A percentile compares a stretch with the other conserved stretches of the same genome.
Conservation (phyloP, 2,888 invertebrate genomes). For the Dryococelus australis region DNA sequence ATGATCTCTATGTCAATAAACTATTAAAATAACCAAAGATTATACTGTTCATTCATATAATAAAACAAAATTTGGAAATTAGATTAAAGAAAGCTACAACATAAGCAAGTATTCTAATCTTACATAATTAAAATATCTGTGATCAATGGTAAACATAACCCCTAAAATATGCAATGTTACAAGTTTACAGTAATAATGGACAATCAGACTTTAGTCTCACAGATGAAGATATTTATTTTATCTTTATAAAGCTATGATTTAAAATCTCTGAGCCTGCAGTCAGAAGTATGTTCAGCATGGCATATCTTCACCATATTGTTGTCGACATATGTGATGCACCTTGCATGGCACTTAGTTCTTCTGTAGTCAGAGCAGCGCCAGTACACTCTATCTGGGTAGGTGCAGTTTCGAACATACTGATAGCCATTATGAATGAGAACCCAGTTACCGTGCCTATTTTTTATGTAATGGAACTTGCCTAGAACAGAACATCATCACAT, state of each 20-base stretch:
- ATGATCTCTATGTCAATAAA: too few species aligned
- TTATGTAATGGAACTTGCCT: neutral
- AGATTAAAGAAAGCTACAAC: too few species aligned
- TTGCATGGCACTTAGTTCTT: neutral
- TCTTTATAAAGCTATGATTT: neutral
- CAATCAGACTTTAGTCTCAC: too few species aligned
- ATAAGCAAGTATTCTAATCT: too few species aligned
- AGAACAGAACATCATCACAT: neutral
- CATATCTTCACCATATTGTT: constrained; percentile 7
- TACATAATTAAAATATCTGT: too few species aligned
- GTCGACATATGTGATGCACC: constrained; percentile 22
- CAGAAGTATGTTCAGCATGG: neutral
- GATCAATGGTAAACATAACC: too few species aligned
- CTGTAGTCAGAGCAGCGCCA: constrained; percentile 26
- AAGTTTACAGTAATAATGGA: neutral
- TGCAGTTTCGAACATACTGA: constrained; percentile 41
- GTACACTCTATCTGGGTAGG: constrained; percentile 19
- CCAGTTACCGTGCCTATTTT: constrained; percentile 35
- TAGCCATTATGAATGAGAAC: constrained; percentile 43
- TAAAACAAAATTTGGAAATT: too few species aligned
- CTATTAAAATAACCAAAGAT: too few species aligned
- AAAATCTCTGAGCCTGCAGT: neutral
- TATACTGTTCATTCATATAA: too few species aligned
- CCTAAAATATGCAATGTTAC: too few species aligned
- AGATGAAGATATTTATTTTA: too few species aligned